Evolutionary conservation across 2,797 vertebrate genomes (phyloP).

Genomic region (Silurus aristotelis): DNA sequence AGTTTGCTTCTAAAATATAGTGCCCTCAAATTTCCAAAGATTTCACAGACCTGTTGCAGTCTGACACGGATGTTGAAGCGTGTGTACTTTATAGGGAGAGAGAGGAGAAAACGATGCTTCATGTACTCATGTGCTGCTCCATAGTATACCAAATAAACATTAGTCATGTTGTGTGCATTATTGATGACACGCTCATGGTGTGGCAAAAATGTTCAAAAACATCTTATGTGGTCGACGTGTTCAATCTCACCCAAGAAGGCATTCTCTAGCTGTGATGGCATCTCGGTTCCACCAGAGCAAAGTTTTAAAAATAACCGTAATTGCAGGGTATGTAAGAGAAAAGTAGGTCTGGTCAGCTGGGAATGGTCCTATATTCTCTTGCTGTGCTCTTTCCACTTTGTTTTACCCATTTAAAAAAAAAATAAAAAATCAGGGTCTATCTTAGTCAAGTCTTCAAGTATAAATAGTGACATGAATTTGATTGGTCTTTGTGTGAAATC

Average conservation of each 20-base stretch:
- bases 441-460: conserved; percentile 8
- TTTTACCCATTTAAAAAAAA: conserved; percentile 2
- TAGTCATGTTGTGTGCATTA: conserved; percentile 54
- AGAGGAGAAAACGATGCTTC: background rate
- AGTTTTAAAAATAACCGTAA: conserved; percentile 81
- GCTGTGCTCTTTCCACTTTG: conserved; percentile 47
- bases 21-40: background rate
- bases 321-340: conserved; percentile 70
- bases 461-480: background rate
- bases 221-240: conserved; percentile 43
- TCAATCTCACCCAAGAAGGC: conserved; percentile 45
- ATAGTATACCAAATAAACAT: conserved; percentile 48
- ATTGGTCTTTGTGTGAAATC: background rate
- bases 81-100: conserved; percentile 47
- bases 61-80: conserved; percentile 61
- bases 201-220: conserved; percentile 52
- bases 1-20: background rate
- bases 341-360: conserved; percentile 62
- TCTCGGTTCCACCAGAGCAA: conserved; percentile 58
- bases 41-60: conserved; percentile 30
- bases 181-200: conserved; percentile 53
- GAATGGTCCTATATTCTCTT: conserved; percentile 63
- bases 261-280: conserved; percentile 65
- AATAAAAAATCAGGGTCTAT: conserved; percentile 10
- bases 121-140: background rate